phyloP scores from a whole-genome alignment of 2,797 vertebrate genomes.

The Morelia viridis region DNA sequence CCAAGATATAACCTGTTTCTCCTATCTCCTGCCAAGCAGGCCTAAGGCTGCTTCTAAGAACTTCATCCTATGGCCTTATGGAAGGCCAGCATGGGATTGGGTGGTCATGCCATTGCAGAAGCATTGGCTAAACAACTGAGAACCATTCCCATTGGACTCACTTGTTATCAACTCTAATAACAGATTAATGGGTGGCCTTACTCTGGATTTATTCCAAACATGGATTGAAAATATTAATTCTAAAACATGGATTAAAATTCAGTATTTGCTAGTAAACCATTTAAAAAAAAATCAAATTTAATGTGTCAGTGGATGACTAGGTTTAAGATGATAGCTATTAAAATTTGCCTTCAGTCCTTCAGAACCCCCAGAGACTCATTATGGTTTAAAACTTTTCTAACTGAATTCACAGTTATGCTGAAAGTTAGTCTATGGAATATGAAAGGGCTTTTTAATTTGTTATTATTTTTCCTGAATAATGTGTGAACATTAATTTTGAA shows the following conservation, averaged over 20 bases:
- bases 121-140: background rate
- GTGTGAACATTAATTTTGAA: background rate
- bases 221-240: constrained; percentile 43
- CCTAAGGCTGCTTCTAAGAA: background rate
- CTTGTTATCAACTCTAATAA: background rate
- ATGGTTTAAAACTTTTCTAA: constrained; percentile 42
- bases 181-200: background rate
- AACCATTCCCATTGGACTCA: background rate
- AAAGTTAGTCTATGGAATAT: constrained; percentile 21
- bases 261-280: background rate
- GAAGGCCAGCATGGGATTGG: background rate
- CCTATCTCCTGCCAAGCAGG: background rate
- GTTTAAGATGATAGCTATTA: constrained; percentile 44
- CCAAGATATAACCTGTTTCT: background rate
- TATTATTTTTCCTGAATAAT: constrained; percentile 23
- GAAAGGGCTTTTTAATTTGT: constrained; percentile 2
- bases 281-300: constrained; percentile 32
- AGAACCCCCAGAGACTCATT: constrained; percentile 36
- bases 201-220: constrained; percentile 44
- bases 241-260: background rate
- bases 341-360: constrained; percentile 29
- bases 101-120: background rate
- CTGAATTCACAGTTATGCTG: constrained; percentile 14
- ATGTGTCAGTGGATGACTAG: constrained; percentile 35
- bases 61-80: background rate